Percentiles rank a stretch among this genome's conserved stretches.
Evolutionary conservation across 2,797 vertebrate species (phyloP).

Genomic region (Remorina albescens): DNA sequence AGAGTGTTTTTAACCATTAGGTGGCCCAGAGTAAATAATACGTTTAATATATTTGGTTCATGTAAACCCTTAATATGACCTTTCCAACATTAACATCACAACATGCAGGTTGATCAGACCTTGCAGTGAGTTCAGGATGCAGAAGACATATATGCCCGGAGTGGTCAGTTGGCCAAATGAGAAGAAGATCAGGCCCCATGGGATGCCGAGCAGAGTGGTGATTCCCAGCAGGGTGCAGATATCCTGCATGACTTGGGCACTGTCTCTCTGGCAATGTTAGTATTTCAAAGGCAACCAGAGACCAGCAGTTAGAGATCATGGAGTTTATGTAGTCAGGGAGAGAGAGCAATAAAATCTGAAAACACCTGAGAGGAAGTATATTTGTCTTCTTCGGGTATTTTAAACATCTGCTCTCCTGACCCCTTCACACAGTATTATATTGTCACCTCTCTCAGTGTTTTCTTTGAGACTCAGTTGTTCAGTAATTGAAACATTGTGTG

Average conservation of each 20-base stretch:
- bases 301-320: neutral
- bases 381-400: neutral
- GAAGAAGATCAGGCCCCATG: slow-evolving; percentile 82
- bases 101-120: slow-evolving; percentile 57
- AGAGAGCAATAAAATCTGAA: neutral
- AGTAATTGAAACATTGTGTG: neutral
- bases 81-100: neutral
- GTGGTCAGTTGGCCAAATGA: slow-evolving; percentile 64
- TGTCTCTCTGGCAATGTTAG: slow-evolving; percentile 22
- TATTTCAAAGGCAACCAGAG: neutral
- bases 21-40: too few species aligned
- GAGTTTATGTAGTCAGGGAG: neutral
- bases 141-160: slow-evolving; percentile 82
- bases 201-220: slow-evolving; percentile 81
- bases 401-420: neutral
- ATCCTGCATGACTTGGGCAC: slow-evolving; percentile 65
- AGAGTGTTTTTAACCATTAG: too few species aligned
- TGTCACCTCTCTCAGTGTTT: too few species aligned
- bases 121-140: slow-evolving; percentile 84
- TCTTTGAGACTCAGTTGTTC: neutral
- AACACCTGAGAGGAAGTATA: neutral
- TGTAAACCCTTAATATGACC: neutral
- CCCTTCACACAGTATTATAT: neutral
- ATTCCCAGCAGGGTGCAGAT: slow-evolving; percentile 72
- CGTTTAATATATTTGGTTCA: too few species aligned